A percentile compares a stretch with the other conserved stretches of the same genome.
Evolutionary conservation across 2,797 vertebrate species (phyloP).

Genomic region (Lycodopsis pacificus): DNA sequence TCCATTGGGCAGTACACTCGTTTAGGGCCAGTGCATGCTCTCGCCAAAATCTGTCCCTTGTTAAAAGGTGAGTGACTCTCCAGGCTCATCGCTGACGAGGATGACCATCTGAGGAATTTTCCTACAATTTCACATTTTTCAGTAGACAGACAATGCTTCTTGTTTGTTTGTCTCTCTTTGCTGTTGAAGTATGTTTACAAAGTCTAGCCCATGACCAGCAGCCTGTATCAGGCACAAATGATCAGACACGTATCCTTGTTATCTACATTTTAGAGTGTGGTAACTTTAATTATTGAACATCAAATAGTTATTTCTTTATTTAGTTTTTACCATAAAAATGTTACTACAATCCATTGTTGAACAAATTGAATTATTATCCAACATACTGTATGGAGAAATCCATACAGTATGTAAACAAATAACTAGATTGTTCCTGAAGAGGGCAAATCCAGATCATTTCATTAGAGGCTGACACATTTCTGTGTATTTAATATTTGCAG

Average conservation of each 20-base stretch:
- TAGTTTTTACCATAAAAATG: background rate
- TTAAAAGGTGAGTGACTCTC: conserved; percentile 84
- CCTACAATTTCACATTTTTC: background rate
- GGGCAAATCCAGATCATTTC: background rate
- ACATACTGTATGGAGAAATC: background rate
- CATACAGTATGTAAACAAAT: conserved; percentile 25
- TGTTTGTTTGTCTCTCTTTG: background rate
- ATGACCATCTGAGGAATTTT: background rate
- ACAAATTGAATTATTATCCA: conserved; percentile 32
- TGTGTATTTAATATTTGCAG: background rate
- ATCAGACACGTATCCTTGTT: background rate
- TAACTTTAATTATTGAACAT: background rate
- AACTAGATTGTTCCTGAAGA: background rate
- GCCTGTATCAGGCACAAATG: background rate
- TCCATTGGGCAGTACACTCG: conserved; percentile 83
- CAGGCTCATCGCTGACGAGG: background rate
- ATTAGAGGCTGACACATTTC: background rate
- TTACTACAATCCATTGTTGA: background rate
- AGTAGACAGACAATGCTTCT: background rate
- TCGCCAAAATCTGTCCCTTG: conserved; percentile 83
- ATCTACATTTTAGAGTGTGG: conserved; percentile 5
- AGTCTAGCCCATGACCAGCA: background rate
- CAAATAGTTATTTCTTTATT: background rate
- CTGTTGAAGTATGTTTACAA: background rate
- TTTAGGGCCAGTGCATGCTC: conserved; percentile 81